Base-by-base conservation (phyloP, 2,888 invertebrate genomes). In the Xylota sylvarum region DNA sequence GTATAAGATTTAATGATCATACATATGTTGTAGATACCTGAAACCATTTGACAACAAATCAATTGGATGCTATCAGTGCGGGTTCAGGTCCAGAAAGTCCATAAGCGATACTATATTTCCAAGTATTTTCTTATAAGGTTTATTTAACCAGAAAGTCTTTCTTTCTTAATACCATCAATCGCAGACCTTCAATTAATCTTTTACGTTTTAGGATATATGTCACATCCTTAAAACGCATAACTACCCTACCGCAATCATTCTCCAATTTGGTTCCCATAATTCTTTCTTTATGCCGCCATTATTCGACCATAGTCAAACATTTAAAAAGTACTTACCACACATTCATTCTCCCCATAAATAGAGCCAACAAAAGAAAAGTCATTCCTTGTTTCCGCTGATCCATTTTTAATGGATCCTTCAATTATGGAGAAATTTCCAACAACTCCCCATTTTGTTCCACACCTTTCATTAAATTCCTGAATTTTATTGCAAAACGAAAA, bases 331-430 rank as follows among this genome's bases (percentile, higher is more conserved):
- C 60, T 69, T 60, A 23, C 19, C 32, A 3, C 40, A 19, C 55
- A 74, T 65, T 65, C 27, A 48, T 58, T 37, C 37, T 1, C 17
- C 19, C 56, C 52, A 56, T 56, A 65, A 76, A 56, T 43, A 19
- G 10, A 56, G 7, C 5, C 23, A 12, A 10, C 10, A 76, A 23
- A 27, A 40, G 32, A 12, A 37, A 40, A 43, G 10, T 23, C 12
- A 52, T 48, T 43, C 37, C 19, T n/a, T 56, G 5, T 14, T 5
- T 4, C 35, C n/a, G 67, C 23, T 74, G 73, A 74, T 74, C 64
- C 73, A 84, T 84, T 84, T 78, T 79, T 74, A 84, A 84, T 84
- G 62, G 78, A 56, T 40, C 55, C 55, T 52, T 64, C 50, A 19
- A 80, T 73, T 73, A 67, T 46, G 14, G n/a, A 40, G 10, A 35